These are phyloP conservation scores for Eulithis testata DNA, from an alignment of 2,888 invertebrate species.

Conservation along the genomic window DNA sequence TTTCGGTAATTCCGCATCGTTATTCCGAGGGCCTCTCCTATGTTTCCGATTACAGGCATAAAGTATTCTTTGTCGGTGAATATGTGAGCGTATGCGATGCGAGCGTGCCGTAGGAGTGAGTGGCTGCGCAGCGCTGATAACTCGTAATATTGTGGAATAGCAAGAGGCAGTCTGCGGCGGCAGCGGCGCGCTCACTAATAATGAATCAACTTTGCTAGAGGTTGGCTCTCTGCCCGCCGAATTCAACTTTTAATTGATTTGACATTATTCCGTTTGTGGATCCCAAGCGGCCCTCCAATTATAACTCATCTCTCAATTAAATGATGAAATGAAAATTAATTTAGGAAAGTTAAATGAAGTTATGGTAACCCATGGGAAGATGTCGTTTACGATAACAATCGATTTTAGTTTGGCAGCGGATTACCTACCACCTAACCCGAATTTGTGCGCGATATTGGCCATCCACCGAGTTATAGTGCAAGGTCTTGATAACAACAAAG, in stretches of 20 bases:
- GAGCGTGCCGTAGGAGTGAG: slow-evolving; percentile 22
- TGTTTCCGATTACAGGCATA: slow-evolving; percentile 34
- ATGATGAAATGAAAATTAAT: slow-evolving; percentile 81
- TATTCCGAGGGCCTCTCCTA: slow-evolving; percentile 14
- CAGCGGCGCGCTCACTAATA: slow-evolving; percentile 63
- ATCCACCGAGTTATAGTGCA: slow-evolving; percentile 32
- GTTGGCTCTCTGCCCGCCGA: slow-evolving; percentile 71
- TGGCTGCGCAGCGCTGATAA: slow-evolving; percentile 59
- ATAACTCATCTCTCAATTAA: slow-evolving; percentile 76
- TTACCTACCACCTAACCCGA: slow-evolving; percentile 12
- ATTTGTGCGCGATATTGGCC: slow-evolving; percentile 32
- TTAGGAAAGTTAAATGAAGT: slow-evolving; percentile 77
- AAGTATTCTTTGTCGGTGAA: slow-evolving; percentile 54
- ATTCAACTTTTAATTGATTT: slow-evolving; percentile 82
- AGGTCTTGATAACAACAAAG: slow-evolving; percentile 19
- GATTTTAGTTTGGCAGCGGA: slow-evolving; percentile 39
- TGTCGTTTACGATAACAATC: slow-evolving; percentile 56
- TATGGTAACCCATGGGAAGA: slow-evolving; percentile 61
- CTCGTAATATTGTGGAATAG: slow-evolving; percentile 58
- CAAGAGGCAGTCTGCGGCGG: slow-evolving; percentile 51
- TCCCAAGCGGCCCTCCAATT: slow-evolving; percentile 74
- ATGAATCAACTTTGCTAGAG: slow-evolving; percentile 72
- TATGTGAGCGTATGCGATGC: slow-evolving; percentile 54
- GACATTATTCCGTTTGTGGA: slow-evolving; percentile 80
- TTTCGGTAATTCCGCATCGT: slow-evolving; percentile 15